Percentiles rank a stretch among this genome's conserved stretches.
These are phyloP conservation scores for Aphaenogaster floridana DNA, from an alignment of 1,140 invertebrate species.

Conservation along the genomic window DNA sequence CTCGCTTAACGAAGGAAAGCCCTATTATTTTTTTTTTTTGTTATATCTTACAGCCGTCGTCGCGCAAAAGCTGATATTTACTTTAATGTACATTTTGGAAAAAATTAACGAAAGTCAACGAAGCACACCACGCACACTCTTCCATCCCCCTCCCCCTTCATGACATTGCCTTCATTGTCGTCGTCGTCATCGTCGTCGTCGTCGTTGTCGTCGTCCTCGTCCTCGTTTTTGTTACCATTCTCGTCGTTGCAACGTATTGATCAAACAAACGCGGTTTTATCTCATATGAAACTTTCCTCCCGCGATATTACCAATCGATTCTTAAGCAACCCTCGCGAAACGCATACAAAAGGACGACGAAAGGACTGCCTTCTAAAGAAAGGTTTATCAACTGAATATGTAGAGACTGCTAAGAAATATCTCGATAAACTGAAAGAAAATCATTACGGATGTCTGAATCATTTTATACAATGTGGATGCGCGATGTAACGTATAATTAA, in stretches of 20 bases:
- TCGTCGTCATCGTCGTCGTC: neutral
- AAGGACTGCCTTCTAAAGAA: slow-evolving; percentile 5
- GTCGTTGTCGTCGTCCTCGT: neutral
- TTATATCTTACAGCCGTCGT: slow-evolving; percentile 77
- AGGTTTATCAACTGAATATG: neutral
- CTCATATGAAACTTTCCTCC: slow-evolving; percentile 18
- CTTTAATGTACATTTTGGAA: slow-evolving; percentile 71
- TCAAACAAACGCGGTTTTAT: slow-evolving; percentile 47
- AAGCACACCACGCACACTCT: slow-evolving; percentile 74
- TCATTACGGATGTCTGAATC: neutral
- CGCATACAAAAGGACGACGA: slow-evolving; percentile 27
- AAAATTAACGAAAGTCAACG: slow-evolving; percentile 73
- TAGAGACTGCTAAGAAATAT: neutral
- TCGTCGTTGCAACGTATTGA: slow-evolving; percentile 56
- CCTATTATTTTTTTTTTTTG: slow-evolving; percentile 69
- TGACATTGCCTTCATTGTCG: slow-evolving; percentile 8
- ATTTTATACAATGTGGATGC: neutral
- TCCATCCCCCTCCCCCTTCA: slow-evolving; percentile 55
- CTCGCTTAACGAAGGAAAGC: slow-evolving; percentile 78
- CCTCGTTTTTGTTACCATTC: slow-evolving; percentile 4
- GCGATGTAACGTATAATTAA: neutral
- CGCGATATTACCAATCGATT: slow-evolving; percentile 49
- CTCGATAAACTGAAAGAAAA: neutral
- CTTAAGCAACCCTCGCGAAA: slow-evolving; percentile 41
- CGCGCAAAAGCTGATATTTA: slow-evolving; percentile 74